phyloP scores from a whole-genome alignment of 2,113 vertebrate species.

The Petrocephalus microphthalmus region DNA sequence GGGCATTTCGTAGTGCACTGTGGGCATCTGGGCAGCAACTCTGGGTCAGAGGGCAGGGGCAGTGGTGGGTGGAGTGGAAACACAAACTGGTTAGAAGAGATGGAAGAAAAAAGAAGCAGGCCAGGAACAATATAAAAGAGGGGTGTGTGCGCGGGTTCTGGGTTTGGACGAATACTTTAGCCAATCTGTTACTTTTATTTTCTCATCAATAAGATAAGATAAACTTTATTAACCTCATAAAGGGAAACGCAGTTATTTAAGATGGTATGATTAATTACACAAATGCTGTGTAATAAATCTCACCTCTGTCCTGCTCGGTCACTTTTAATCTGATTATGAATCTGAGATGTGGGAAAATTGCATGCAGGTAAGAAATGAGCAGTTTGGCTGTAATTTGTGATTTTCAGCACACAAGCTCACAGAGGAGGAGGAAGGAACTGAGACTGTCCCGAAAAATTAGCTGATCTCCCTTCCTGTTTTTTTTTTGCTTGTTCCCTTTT shows the following conservation, averaged over 20 bases:
- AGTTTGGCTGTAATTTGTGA: background rate
- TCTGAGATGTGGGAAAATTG: background rate
- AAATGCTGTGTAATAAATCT: background rate
- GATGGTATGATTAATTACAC: too few relatives aligned
- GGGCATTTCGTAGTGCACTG: constrained; percentile 71
- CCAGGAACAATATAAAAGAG: background rate
- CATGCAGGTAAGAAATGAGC: background rate
- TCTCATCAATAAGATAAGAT: background rate
- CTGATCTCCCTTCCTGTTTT: background rate
- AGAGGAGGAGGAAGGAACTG: background rate
- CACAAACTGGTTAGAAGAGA: background rate
- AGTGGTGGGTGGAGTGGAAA: background rate
- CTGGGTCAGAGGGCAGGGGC: constrained; percentile 36
- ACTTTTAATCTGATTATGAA: background rate
- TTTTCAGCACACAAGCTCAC: background rate
- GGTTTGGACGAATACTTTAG: background rate
- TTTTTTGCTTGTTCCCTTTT: background rate
- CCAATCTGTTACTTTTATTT: background rate
- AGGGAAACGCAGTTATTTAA: background rate
- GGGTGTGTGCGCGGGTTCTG: background rate
- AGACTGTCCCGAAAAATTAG: background rate
- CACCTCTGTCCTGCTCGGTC: background rate
- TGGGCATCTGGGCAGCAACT: constrained; percentile 71
- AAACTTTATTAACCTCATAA: background rate
- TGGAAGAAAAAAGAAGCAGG: background rate